A percentile compares a stretch with the other conserved stretches of the same genome.
These are phyloP conservation scores for Sus cebifrons DNA, from an alignment of 2,797 vertebrate species.

Conservation along the genomic window DNA sequence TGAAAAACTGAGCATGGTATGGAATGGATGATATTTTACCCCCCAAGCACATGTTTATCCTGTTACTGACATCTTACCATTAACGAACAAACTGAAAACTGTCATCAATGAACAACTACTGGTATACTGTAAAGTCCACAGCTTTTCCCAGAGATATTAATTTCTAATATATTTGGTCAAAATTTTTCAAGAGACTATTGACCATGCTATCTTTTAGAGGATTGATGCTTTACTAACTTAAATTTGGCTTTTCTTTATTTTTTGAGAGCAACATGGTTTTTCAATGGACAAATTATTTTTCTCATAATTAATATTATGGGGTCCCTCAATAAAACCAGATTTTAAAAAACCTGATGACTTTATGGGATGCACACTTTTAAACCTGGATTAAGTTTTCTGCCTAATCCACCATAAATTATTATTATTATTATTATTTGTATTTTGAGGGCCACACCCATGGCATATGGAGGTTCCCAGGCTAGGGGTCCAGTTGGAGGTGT, in stretches of 20 bases:
- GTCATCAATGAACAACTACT: not conserved
- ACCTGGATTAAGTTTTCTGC: not conserved
- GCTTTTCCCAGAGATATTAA: conserved; percentile 24
- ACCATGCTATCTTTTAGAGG: not conserved
- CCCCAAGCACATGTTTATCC: not conserved
- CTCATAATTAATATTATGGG: not conserved
- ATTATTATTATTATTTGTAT: too few species aligned
- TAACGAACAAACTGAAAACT: not conserved
- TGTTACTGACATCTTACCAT: not conserved
- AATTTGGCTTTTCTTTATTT: conserved; percentile 45
- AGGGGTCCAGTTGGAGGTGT: too few species aligned
- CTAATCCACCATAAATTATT: not conserved
- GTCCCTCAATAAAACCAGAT: not conserved
- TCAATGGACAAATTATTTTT: conserved; percentile 24
- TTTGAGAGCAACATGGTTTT: conserved; percentile 61
- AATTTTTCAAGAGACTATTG: not conserved
- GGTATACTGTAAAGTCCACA: not conserved
- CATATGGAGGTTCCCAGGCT: too few species aligned
- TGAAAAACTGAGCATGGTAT: not conserved
- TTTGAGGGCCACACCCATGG: too few species aligned
- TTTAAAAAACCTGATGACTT: not conserved
- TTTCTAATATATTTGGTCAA: conserved; percentile 19
- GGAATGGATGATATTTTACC: not conserved
- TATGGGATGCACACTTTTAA: not conserved
- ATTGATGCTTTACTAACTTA: conserved; percentile 44